Evolutionary conservation across 2,888 invertebrate species (phyloP), one percentile per base, ranked within the genome.

Genomic region (Heliothis peltigera): DNA sequence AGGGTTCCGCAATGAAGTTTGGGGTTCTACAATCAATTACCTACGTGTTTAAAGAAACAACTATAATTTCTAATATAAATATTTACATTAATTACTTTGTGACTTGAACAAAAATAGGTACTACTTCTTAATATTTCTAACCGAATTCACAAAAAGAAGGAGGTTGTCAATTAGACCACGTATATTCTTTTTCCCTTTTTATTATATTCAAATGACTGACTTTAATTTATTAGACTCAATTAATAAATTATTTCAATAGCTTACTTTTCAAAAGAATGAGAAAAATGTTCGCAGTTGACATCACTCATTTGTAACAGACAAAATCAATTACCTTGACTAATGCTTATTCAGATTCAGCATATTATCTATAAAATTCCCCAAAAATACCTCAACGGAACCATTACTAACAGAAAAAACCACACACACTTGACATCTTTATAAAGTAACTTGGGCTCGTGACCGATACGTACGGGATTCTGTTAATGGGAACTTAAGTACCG

Each of bases 401-500:
- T 39, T 6, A 4, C 8, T 5, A 8, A n/a, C n/a, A n/a, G n/a
- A 8, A 17, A 57, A 58, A 55, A 1, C 6, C 57, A 25, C 54
- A 67, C 79, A 53, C 58, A n/a, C 71, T 58, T 75, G 48, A 63
- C 69, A 19, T 6, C 7, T 52, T 32, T 0, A 6, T 22, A 32
- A 56, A 56, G 46, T 59, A 57, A 51, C 12, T 3, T 19, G 46
- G 82, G 83, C 87, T 91, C 92, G 92, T 90, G 91, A 89, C 93
- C 80, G 88, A 93, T 91, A 80, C 79, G 66, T 69, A 75, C 80
- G 72, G 77, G 80, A 80, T 77, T 75, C 73, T 68, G 76, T 82
- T 89, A 88, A 89, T 91, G 86, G 87, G 74, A 79, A 81, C 78
- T 87, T 91, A 91, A 92, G 85, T 89, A 88, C 87, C 89, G 77